A percentile compares a stretch with the other conserved stretches of the same genome.
Evolutionary conservation across 2,113 vertebrate genomes (phyloP).

Genomic region (Austrofundulus limnaeus): DNA sequence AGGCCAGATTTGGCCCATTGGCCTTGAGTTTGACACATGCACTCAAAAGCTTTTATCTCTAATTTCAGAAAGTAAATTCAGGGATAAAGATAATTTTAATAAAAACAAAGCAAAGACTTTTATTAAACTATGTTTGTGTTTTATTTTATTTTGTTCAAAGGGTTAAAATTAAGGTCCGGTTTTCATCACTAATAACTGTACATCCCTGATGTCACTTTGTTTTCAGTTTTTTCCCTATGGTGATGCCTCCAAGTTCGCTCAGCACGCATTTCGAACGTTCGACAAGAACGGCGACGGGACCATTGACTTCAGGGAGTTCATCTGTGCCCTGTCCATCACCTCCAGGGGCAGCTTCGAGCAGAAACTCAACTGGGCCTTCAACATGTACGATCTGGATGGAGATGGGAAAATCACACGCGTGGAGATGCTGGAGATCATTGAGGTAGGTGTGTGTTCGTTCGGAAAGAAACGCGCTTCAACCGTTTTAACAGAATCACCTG

Average conservation of each 20-base stretch:
- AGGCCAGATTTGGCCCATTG: no score
- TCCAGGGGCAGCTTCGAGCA: conserved; percentile 97
- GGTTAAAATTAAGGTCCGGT: neutral
- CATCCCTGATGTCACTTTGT: neutral
- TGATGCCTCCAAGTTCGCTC: conserved; percentile 97
- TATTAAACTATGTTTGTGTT: neutral
- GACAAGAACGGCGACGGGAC: conserved; percentile 97
- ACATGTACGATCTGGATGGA: conserved; percentile 97
- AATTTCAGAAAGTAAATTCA: no score
- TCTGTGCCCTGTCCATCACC: conserved; percentile 95
- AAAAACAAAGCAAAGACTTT: neutral
- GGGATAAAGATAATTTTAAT: neutral
- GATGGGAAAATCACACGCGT: conserved; percentile 95
- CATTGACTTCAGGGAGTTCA: conserved; percentile 99
- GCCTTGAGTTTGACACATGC: no score
- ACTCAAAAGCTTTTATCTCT: no score
- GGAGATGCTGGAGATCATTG: conserved; percentile 96
- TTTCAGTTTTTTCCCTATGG: conserved; percentile 94
- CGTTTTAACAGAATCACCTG: no score
- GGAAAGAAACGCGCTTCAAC: neutral
- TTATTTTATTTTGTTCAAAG: neutral
- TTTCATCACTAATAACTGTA: no score
- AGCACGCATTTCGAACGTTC: conserved; percentile 96
- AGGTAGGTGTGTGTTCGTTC: conserved; percentile 60
- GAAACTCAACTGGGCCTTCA: conserved; percentile 98